phyloP scores from a whole-genome alignment of 2,113 vertebrate genomes.

The Falco punctatus region DNA sequence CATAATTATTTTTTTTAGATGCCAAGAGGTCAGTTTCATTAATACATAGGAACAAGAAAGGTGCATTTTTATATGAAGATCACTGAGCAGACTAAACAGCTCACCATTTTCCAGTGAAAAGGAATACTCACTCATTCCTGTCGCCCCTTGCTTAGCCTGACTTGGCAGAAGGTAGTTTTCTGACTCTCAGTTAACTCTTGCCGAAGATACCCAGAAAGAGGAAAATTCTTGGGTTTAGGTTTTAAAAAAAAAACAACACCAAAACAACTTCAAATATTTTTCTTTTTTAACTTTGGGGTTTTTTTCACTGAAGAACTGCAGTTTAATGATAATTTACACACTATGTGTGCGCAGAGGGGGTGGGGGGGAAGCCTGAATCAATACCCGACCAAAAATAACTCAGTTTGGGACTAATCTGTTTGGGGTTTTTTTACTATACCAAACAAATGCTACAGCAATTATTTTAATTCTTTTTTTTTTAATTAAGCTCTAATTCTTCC shows the following conservation, averaged over 20 bases:
- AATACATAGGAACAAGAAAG: background rate
- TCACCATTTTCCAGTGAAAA: background rate
- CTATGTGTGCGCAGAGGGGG: accelerated
- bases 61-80: background rate
- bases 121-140: background rate
- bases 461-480: too few relatives aligned
- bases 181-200: background rate
- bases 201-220: background rate
- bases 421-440: background rate
- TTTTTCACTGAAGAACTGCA: background rate
- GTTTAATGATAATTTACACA: background rate
- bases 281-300: accelerated
- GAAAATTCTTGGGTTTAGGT: background rate
- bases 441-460: background rate
- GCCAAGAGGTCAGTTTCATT: background rate
- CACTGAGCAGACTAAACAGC: background rate
- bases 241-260: background rate
- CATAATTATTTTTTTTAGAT: background rate
- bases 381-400: background rate
- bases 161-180: background rate
- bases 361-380: background rate
- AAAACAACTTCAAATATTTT: background rate
- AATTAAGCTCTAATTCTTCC: background rate
- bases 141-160: too few relatives aligned
- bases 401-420: background rate